phyloP scores from a whole-genome alignment of 2,797 vertebrate species.

The Catostomus latipinnis region DNA sequence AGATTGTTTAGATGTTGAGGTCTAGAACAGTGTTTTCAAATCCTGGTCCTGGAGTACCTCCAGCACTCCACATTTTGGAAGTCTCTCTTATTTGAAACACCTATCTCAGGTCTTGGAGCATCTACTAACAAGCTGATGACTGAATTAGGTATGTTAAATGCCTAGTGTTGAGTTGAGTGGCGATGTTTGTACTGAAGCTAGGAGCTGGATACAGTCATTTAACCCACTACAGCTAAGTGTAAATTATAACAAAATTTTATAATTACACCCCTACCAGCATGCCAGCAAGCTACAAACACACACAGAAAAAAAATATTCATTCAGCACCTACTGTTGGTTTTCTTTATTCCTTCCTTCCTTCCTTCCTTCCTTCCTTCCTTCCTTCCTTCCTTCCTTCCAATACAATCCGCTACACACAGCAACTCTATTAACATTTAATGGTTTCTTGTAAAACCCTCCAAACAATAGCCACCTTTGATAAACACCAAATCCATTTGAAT shows the following conservation, averaged over 20 bases:
- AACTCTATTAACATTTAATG: constrained; percentile 76
- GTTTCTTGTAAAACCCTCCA: constrained; percentile 59
- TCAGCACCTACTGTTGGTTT: neutral
- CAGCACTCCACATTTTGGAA: no score
- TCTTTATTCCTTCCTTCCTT: neutral
- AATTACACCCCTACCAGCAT: neutral
- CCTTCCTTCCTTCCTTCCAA: neutral
- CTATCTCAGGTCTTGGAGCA: no score
- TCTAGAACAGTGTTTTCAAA: no score
- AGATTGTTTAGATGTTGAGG: no score
- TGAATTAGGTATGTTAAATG: no score
- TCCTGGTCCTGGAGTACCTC: no score
- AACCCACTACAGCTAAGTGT: constrained; percentile 1
- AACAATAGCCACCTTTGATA: constrained; percentile 66
- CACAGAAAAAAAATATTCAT: no score
- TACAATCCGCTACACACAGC: constrained; percentile 26
- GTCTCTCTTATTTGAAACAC: no score
- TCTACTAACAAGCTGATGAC: no score
- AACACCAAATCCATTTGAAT: constrained; percentile 45
- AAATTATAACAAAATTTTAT: constrained; percentile 23
- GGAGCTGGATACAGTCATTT: constrained; percentile 17
- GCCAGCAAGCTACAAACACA: neutral
- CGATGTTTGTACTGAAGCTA: constrained; percentile 28
- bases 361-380: neutral
- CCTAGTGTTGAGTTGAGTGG: constrained; percentile 8